Evolutionary conservation across 1,140 invertebrate genomes (phyloP), one percentile per base, ranked within the genome.

Genomic region (Heliconius hewitsoni): DNA sequence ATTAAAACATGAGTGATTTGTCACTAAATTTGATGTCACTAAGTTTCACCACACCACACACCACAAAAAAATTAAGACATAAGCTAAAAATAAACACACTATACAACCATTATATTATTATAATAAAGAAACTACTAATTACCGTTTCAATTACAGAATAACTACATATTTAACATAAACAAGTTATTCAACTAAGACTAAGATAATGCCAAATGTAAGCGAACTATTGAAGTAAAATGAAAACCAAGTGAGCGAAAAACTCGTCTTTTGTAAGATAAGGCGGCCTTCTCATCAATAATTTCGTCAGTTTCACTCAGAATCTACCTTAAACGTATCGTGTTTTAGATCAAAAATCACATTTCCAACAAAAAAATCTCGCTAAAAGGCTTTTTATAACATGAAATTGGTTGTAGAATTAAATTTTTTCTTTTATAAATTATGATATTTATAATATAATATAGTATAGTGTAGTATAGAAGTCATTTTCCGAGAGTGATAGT

Each of bases 231-330:
- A 66, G 23, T 66, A 66, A 3, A 34, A 66, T 27, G 60, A 66
- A 66, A 66, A 66, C 60, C 3, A 9, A 66, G 11, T 23, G 60
- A 66, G 60, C 60, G 60, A 27, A 66, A 30, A 66, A 30, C 55
- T n/a, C 60, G 60, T 66, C 60, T 66, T 60, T 66, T 19, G 19
- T 57, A 57, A 57, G 60, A 66, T 66, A 66, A 66, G 60, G n/a
- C 55, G 55, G 60, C 60, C 60, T 66, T 27, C 57, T 66, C 60
- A 13, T 66, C 60, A 30, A 66, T 66, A 66, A 66, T 66, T 66
- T 66, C 60, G 60, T 66, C 60, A 66, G 60, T 66, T 66, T 66
- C 23, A 66, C 60, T 27, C 8, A 8, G 60, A 27, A 27, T 66
- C 23, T 66, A 66, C n/a, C 60, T 27, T 30, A 66, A 27, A 30